phyloP scores from a whole-genome alignment of 2,797 vertebrate genomes.

The Melanotaenia parkinsoni region DNA sequence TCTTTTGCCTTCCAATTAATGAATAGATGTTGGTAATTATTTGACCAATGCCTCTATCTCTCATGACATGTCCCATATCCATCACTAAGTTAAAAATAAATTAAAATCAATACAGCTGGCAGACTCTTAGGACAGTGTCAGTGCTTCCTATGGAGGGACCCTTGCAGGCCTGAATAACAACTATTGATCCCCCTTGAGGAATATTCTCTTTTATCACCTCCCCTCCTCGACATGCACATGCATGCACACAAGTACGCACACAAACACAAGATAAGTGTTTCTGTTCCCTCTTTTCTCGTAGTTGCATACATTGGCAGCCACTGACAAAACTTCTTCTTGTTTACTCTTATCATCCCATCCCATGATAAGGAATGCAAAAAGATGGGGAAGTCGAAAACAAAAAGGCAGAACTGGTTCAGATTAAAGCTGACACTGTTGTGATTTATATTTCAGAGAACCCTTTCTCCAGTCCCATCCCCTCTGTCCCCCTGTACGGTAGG shows the following conservation, averaged over 20 bases:
- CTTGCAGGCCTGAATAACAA: conserved; percentile 82
- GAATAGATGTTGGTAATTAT: conserved; percentile 87
- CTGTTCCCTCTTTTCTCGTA: conserved; percentile 48
- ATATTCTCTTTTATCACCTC: conserved; percentile 85
- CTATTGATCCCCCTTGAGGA: conserved; percentile 85
- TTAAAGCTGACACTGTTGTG: conserved; percentile 64
- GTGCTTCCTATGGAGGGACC: conserved; percentile 78
- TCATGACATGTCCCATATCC: conserved; percentile 84
- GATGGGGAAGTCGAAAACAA: conserved; percentile 46
- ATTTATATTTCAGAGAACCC: conserved; percentile 76
- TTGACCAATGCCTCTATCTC: conserved; percentile 80
- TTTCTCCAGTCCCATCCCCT: conserved; percentile 34
- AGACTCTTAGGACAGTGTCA: conserved; percentile 79
- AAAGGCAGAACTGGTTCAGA: conserved; percentile 61
- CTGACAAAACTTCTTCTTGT: conserved; percentile 73
- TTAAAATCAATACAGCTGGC: conserved; percentile 85
- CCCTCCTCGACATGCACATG: conserved; percentile 60
- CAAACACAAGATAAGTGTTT: conserved; percentile 69
- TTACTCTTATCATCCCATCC: conserved; percentile 68
- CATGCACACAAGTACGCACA: conserved; percentile 21
- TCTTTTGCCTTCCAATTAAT: conserved; percentile 84
- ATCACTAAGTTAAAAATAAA: conserved; percentile 89
- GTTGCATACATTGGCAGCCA: conserved; percentile 54
- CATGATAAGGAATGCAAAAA: conserved; percentile 74
- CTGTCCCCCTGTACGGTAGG: conserved; percentile 52